A percentile compares a stretch with the other conserved stretches of the same genome.
phyloP scores from a whole-genome alignment of 2,888 invertebrate genomes.

The Pyrocoelia pectoralis region DNA sequence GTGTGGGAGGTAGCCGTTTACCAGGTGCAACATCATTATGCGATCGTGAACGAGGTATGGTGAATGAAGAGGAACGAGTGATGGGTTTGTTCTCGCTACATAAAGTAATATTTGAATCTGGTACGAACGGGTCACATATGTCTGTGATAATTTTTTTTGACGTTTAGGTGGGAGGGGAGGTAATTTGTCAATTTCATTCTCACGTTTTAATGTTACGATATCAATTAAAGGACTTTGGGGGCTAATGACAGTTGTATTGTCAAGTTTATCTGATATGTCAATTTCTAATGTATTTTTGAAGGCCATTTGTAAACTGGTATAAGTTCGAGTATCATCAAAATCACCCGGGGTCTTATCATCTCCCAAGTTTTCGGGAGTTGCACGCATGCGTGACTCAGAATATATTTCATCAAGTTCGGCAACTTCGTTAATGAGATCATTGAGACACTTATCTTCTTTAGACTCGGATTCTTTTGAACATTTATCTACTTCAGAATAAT shows the following conservation, averaged over 20 bases:
- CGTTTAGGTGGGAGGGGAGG: slow-evolving; percentile 86
- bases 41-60: slow-evolving; percentile 45
- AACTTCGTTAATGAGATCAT: slow-evolving; percentile 78
- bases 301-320: slow-evolving; percentile 84
- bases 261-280: slow-evolving; percentile 61
- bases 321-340: slow-evolving; percentile 81
- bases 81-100: slow-evolving; percentile 44
- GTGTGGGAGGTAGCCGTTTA: slow-evolving; percentile 65
- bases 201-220: slow-evolving; percentile 46
- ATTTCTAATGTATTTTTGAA: slow-evolving; percentile 82
- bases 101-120: slow-evolving; percentile 41
- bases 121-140: slow-evolving; percentile 48
- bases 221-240: slow-evolving; percentile 60
- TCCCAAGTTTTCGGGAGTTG: slow-evolving; percentile 35
- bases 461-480: slow-evolving; percentile 28
- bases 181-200: slow-evolving; percentile 66
- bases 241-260: slow-evolving; percentile 64
- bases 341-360: slow-evolving; percentile 47
- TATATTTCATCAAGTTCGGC: slow-evolving; percentile 85
- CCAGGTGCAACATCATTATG: slow-evolving; percentile 59
- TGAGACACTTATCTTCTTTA: slow-evolving; percentile 68
- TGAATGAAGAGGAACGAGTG: slow-evolving; percentile 52
- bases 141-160: slow-evolving; percentile 63
- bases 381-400: slow-evolving; percentile 72
- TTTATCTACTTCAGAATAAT: slow-evolving; percentile 45